Evolutionary conservation across 1,140 invertebrate species (phyloP), one percentile per base, ranked within the genome.

Genomic region (Nylanderia fulva): DNA sequence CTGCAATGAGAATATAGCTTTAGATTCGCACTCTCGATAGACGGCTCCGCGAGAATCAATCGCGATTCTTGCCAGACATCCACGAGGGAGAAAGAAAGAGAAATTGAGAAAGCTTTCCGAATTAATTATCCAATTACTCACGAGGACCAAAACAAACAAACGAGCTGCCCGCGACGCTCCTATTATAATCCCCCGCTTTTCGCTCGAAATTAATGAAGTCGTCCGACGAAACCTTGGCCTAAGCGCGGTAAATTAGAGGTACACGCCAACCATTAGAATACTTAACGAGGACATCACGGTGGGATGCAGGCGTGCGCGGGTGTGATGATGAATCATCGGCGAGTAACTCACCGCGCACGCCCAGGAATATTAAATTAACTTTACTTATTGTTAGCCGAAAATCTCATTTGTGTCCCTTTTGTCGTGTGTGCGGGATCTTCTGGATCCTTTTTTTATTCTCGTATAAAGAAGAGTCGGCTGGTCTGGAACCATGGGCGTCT

Each of bases 231-330:
- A 75, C 52, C 76, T 42, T 61, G 68, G 89, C 52, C 77, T 82
- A 82, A 66, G 72, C 74, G 76, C 79, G 69, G 66, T 90, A 91
- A 90, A 91, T 90, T 88, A 91, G 86, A 91, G 88, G 85, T 85
- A 91, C 91, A 91, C 79, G 90, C 82, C 61, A 83, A 75, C 88
- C 91, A 92, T 92, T 92, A 92, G 90, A 92, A 92, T 92, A 92
- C 90, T 91, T 92, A 92, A 92, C 91, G 91, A 92, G 91, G 90
- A 91, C 91, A 88, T 90, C 89, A 90, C 85, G 90, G 91, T 90
- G 91, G 89, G 91, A 92, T 79, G 91, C 87, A 85, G 85, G 85
- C 66, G 66, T 91, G 91, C 91, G 91, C 91, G 91, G 91, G 91
- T 92, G 91, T 91, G 85, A 91, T 91, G 90, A 92, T 92, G 91